Base-by-base conservation (phyloP, 2,113 vertebrate genomes). In the Brienomyrus longianalis region DNA sequence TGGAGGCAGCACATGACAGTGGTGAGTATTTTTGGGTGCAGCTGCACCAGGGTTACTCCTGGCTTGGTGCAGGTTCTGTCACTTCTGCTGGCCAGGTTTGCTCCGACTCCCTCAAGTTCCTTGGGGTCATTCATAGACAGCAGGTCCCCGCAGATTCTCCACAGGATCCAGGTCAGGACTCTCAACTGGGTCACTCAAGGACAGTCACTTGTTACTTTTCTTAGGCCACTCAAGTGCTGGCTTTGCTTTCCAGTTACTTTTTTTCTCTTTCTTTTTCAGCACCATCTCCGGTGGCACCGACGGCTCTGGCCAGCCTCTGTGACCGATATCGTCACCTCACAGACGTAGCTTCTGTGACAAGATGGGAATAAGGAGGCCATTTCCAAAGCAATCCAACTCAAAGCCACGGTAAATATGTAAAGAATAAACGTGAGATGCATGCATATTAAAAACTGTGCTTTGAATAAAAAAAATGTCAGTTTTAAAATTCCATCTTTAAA, bases 401-500 rank as follows among this genome's bases (percentile, higher is more conserved):
- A 80, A 43, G 27, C 13, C 8, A 35, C 15, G 2, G 74, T 80
- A 77, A 74, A 77, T 77, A 80, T 80, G 35, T 43, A 80, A 43
- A 43, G 31, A 80, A 80, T 43, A 80, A 80, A 43, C 35, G 35
- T 35, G 62, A 27, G 62, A 70, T 0, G 31, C 13, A 80, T 80
- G 19, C 31, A 43, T 8, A 43, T 80, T 80, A 3, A 19, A 80
- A 80, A 80, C 31, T 35, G 35, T 80, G 74, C 74, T 80, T 80
- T 39, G 74, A 43, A 70, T 31, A 70, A 66, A 59, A 23, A 13
- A 70, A 66, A 66, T n/a, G 62, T 70, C 62, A 31, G 62, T 43
- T 80, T 80, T 80, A 80, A 80, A 80, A 80, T 17, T 15, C 74
- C 74, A 80, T 43, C 74, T 80, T 43, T 80, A 80, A 80, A 80